Evolutionary conservation across 1,140 invertebrate species (phyloP).

Genomic region (Bacillus rossius): DNA sequence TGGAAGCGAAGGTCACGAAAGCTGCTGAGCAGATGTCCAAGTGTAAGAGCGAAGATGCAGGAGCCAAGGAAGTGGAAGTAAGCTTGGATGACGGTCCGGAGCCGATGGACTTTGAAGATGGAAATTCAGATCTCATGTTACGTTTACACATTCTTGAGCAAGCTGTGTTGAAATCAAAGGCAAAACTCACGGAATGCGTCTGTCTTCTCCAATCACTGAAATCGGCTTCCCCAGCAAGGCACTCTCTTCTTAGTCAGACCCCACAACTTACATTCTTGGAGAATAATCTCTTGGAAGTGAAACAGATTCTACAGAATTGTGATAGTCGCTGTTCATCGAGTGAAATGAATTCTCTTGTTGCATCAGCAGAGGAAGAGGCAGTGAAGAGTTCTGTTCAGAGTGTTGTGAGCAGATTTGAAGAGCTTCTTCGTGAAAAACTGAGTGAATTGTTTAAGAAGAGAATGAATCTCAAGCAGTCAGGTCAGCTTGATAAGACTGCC

Average conservation of each 20-base stretch:
- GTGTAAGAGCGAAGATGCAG: constrained; percentile 9
- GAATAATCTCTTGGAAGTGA: constrained; percentile 40
- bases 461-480: constrained; percentile 50
- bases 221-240: constrained; percentile 23
- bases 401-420: constrained; percentile 57
- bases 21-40: constrained; percentile 37
- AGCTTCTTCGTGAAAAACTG: constrained; percentile 57
- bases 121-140: constrained; percentile 24
- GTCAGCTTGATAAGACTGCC: constrained; percentile 56
- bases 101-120: no score
- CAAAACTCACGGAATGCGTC: constrained; percentile 37
- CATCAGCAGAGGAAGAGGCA: constrained; percentile 23
- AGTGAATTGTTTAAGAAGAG: constrained; percentile 57
- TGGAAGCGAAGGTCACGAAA: constrained; percentile 65
- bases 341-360: not conserved
- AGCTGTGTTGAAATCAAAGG: constrained; percentile 37
- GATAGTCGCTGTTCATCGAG: constrained; percentile 23
- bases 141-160: constrained; percentile 37
- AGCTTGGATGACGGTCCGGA: no score
- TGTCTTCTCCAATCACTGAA: constrained; percentile 40
- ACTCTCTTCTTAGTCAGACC: no score
- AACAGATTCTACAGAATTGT: constrained; percentile 40
- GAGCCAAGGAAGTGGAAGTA: constrained; percentile 17
- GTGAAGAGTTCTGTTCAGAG: constrained; percentile 51
- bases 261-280: constrained; percentile 18